Base-by-base conservation (phyloP, 2,888 invertebrate species). In the Cetonia aurata region DNA sequence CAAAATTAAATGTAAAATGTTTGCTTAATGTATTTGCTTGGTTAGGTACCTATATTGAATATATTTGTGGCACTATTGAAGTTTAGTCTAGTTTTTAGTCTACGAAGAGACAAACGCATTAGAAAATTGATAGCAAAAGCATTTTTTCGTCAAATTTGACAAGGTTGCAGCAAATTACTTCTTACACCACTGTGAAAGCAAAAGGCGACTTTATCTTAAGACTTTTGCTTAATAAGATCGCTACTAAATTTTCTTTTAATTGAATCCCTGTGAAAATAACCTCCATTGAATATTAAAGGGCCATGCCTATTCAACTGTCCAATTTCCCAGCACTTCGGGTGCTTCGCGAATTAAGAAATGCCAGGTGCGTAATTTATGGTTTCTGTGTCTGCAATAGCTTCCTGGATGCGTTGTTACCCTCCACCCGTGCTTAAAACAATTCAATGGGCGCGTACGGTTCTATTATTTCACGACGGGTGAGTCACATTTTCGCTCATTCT, bases 211-310 rank as follows among this genome's bases (percentile, higher is more conserved):
- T 15, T 41, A 19, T 13, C 50, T 25, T 25, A 25, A 25, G 50
- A 15, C 6, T 9, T 37, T 15, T 15, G 3, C 17, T 50, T 50
- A 50, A 50, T 50, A 50, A 50, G 15, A 50, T 50, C 19, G 50
- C 19, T 50, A 50, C 15, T 59, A 59, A 59, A 59, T 59, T 59
- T 59, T 44, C 59, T 59, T 59, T 59, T 59, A 59, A 59, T 59
- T 59, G 59, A 59, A 59, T 59, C 44, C 59, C 19, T 1, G 25
- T 3, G 25, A 59, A 57, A 59, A 37, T 41, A 19, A 17, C 17
- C 13, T 41, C 19, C 10, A 59, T 37, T 42, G 19, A 15, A 41
- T 42, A 59, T 59, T 59, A 56, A 12, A 10, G 56, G 25, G 1
- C 25, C 25, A 56, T 15, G 56, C 56, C 37, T 19, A 42, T 59